Conservation (phyloP, 2,113 vertebrate species). For the Eptesicus fuscus region DNA sequence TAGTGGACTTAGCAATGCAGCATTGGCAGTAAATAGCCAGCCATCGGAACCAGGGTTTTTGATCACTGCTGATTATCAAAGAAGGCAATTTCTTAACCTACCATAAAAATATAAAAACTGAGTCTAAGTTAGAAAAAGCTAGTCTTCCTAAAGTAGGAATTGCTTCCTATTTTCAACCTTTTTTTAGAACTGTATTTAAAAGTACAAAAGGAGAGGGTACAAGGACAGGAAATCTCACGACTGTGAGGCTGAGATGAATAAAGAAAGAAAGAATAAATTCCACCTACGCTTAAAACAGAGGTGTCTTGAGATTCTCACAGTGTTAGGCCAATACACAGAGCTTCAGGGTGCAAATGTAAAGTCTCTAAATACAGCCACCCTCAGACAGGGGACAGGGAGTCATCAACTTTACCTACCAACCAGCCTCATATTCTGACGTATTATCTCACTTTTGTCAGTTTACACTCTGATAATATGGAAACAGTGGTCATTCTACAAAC, state of each 20-base stretch:
- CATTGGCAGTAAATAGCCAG: slow-evolving; percentile 75
- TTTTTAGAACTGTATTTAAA: background rate
- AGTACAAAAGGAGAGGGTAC: background rate
- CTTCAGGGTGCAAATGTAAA: background rate
- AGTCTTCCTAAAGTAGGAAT: slow-evolving; percentile 52
- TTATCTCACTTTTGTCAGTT: background rate
- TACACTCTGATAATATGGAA: background rate
- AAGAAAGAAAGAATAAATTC: background rate
- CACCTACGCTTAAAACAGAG: background rate
- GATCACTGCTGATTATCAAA: slow-evolving; percentile 75
- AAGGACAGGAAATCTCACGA: background rate
- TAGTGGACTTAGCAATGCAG: slow-evolving; percentile 78
- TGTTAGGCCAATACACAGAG: background rate
- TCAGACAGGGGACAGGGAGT: background rate
- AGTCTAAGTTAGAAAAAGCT: slow-evolving; percentile 46
- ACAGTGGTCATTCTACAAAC: background rate
- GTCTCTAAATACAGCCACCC: background rate
- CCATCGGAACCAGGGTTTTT: slow-evolving; percentile 74
- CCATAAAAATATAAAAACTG: slow-evolving; percentile 60
- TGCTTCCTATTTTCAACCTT: slow-evolving; percentile 34
- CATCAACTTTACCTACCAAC: background rate
- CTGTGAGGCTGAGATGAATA: background rate
- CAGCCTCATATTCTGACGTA: background rate
- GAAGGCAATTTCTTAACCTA: slow-evolving; percentile 76
- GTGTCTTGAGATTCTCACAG: background rate